Base-by-base conservation (phyloP, 2,888 invertebrate species). In the Aporophyla lueneburgensis region DNA sequence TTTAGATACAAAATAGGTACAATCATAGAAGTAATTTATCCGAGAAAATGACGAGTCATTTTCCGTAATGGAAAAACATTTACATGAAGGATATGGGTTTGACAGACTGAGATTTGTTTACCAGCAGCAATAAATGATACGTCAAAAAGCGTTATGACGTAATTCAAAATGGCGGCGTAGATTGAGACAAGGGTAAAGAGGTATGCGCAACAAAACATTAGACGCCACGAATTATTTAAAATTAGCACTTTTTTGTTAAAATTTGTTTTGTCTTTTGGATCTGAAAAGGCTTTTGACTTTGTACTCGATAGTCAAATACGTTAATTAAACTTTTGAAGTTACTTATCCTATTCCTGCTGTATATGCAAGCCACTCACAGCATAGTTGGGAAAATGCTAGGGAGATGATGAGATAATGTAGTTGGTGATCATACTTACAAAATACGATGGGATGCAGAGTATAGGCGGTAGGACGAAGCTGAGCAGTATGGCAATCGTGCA, bases 381-480 rank as follows among this genome's bases (percentile, higher is more conserved):
- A 19, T 65, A 24, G 16, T 24, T 46, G 6, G 40, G 40, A 16
- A 63, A 27, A 49, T 12, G 21, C 49, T 27, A 5, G 27, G 49
- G 7, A 27, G 27, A 27, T 21, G 21, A 21, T 51, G 21, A 21
- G 2, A 51, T 51, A 14, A 21, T 49, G 16, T 12, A 33, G 10
- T n/a, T n/a, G n/a, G 21, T 67, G 10, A 49, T 33, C 27, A 80
- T 91, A 96, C 96, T 95, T 90, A 96, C 98, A 88, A 98, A 97
- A 93, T 98, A 98, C 70, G 98, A 98, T 7, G 99, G 99, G 86
- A 98, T 97, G 93, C 99, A 99, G 56, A 99, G 97, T 78, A 99
- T 94, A 0, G 98, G 97, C 1, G 99, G 98, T 19, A 98, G 96
- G 54, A 98, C 89, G 93, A 98, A 98, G 86, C 98, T 98, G 79